These are phyloP conservation scores for Steinernema feltiae DNA, from an alignment of 1,140 invertebrate species.

Conservation along the genomic window DNA sequence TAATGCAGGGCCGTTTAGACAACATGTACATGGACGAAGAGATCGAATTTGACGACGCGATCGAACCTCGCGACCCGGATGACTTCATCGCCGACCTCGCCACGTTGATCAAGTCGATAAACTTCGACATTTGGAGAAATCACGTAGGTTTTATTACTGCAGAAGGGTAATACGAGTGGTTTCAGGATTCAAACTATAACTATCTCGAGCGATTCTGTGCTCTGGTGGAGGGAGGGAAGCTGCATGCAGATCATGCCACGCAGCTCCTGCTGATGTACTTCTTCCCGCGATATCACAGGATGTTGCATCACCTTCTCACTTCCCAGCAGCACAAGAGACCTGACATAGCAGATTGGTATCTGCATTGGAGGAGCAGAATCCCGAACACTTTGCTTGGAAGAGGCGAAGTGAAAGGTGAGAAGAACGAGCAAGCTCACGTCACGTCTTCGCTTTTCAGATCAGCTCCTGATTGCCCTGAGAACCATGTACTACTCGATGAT, in stretches of 20 bases:
- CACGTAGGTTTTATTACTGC: not conserved
- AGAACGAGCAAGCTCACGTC: not conserved
- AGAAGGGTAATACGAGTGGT: not conserved
- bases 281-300: not conserved
- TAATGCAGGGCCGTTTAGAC: no score
- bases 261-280: slow-evolving; percentile 1
- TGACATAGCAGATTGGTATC: not conserved
- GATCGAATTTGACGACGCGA: not conserved
- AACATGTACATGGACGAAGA: not conserved
- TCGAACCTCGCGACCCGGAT: not conserved
- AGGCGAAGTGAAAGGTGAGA: not conserved
- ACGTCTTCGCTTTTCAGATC: not conserved
- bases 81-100: not conserved
- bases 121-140: slow-evolving; percentile 2
- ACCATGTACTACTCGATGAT: not conserved
- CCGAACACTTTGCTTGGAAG: not conserved
- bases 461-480: not conserved
- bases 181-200: not conserved
- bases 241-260: not conserved
- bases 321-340: not conserved
- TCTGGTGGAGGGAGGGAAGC: not conserved
- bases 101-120: not conserved
- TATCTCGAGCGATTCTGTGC: not conserved
- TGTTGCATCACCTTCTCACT: not conserved
- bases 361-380: not conserved